Conservation (phyloP, 1,140 invertebrate species). For the Pseudomyrmex sp. region DNA sequence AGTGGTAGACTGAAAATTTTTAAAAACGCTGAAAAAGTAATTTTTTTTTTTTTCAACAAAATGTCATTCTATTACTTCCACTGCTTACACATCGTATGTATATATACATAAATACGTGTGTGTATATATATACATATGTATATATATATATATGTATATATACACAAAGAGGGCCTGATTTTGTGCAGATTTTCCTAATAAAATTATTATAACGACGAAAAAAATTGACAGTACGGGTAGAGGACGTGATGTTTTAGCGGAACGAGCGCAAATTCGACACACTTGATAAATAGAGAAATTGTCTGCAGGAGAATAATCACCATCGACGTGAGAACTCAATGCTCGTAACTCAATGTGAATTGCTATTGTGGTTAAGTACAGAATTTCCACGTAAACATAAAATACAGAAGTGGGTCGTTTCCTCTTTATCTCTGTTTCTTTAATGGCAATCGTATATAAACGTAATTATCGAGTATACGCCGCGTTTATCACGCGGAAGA, state of each 20-base stretch:
- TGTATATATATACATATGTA: not conserved
- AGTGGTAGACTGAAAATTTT: constrained; percentile 58
- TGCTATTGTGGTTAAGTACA: constrained; percentile 18
- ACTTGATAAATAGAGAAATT: not conserved
- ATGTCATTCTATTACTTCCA: constrained; percentile 5
- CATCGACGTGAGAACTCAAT: constrained; percentile 56
- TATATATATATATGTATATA: no score
- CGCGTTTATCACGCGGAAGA: constrained; percentile 27
- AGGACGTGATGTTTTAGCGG: not conserved
- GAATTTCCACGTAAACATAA: constrained; percentile 30
- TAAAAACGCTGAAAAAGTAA: constrained; percentile 26
- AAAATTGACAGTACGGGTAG: not conserved
- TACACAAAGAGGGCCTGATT: no score
- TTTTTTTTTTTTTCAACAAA: constrained; percentile 21
- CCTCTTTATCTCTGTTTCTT: constrained; percentile 38
- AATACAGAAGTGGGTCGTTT: constrained; percentile 30
- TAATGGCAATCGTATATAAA: constrained; percentile 26
- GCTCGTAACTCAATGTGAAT: constrained; percentile 27
- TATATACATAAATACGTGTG: not conserved
- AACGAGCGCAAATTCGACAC: constrained; percentile 20
- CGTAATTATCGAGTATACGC: constrained; percentile 43
- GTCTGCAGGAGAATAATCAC: constrained; percentile 41
- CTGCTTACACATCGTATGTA: constrained; percentile 11
- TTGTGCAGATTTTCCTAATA: not conserved
- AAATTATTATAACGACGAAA: constrained; percentile 5